phyloP scores from a whole-genome alignment of 2,797 vertebrate genomes.

The Platyrinchus mystaceus region DNA sequence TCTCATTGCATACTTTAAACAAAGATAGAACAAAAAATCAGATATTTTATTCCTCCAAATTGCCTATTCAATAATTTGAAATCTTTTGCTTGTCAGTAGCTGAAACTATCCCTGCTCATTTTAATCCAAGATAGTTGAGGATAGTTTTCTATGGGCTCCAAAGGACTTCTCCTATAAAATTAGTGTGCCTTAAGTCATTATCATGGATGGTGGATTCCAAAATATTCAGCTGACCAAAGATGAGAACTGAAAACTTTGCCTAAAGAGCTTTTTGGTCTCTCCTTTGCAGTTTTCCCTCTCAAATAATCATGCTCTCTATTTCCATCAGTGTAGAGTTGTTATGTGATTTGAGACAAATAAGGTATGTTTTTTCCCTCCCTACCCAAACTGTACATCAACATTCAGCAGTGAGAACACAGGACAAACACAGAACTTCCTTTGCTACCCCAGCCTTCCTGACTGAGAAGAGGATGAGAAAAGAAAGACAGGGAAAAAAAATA shows the following conservation, averaged over 20 bases:
- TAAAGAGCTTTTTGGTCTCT: not conserved
- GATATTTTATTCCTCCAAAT: not conserved
- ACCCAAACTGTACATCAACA: not conserved
- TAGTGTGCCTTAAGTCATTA: not conserved
- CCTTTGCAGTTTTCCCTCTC: not conserved
- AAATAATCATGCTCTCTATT: not conserved
- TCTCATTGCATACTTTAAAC: not conserved
- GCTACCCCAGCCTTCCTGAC: not conserved
- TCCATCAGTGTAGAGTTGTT: accelerated
- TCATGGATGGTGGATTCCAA: not conserved
- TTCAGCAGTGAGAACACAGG: not conserved
- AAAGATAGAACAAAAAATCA: not conserved
- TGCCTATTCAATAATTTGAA: not conserved
- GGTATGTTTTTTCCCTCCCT: not conserved
- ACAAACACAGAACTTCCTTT: not conserved
- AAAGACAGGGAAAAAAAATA: not conserved
- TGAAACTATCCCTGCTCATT: not conserved
- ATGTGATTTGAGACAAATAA: not conserved
- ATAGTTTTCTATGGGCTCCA: not conserved
- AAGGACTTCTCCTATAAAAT: not conserved
- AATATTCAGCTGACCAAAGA: not conserved
- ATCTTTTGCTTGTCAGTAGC: not conserved
- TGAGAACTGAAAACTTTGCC: not conserved
- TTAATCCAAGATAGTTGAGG: not conserved
- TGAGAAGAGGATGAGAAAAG: not conserved